Evolutionary conservation across 2,113 vertebrate species (phyloP).

Genomic region (Hylia prasina): DNA sequence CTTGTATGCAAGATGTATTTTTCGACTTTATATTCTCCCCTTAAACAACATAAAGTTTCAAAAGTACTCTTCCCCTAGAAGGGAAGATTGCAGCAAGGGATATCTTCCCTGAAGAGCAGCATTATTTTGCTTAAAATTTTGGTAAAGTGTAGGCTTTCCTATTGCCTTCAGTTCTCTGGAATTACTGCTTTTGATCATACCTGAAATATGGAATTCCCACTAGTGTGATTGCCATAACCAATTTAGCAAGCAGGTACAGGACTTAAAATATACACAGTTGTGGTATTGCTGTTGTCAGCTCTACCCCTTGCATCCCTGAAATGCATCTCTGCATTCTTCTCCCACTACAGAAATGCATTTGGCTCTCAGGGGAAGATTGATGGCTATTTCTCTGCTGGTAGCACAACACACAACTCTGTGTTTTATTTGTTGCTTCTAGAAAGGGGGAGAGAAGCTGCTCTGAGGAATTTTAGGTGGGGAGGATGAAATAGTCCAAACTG

Average conservation of each 20-base stretch:
- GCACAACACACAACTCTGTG: not conserved
- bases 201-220: not conserved
- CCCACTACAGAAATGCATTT: not conserved
- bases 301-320: not conserved
- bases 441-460: not conserved
- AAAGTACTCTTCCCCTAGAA: not conserved
- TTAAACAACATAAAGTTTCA: not conserved
- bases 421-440: not conserved
- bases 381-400: not conserved
- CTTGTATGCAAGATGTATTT: not conserved
- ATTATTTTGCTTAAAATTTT: not conserved
- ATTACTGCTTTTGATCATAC: not conserved
- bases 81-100: not conserved
- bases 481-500: not conserved
- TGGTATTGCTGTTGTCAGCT: not conserved
- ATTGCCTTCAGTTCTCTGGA: not conserved
- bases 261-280: not conserved
- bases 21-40: not conserved
- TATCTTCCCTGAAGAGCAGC: not conserved
- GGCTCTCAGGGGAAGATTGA: not conserved
- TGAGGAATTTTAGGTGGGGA: slow-evolving; percentile 2
- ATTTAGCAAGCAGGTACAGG: not conserved
- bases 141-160: not conserved
- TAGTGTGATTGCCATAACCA: not conserved
- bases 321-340: not conserved